Evolutionary conservation across 2,797 vertebrate species (phyloP), one percentile per base, ranked within the genome.

Genomic region (Xiphophorus birchmanni): DNA sequence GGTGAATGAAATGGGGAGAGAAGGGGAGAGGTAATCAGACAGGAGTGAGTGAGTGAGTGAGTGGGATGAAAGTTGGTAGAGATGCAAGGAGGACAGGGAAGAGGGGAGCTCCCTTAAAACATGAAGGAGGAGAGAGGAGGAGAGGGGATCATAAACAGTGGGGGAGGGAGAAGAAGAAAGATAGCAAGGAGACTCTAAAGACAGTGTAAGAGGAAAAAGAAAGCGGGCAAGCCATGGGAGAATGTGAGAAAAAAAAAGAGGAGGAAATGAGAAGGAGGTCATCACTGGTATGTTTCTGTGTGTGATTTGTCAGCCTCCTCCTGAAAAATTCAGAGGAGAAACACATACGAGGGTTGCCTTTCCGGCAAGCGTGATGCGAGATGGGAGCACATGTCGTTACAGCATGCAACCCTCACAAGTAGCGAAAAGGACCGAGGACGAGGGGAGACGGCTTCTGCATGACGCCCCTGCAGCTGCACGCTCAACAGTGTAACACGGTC

Each of bases 261-360:
- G 88, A 82, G 79, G 87, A 82, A 67, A 91, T 74, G 80, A 92
- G 93, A 94, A 94, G 86, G 94, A 93, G 92, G 93, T 94, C 94
- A 94, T 91, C 90, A 80, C 86, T 56, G 83, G 87, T 89, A 86
- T 88, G 90, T 87, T 92, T 88, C 86, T 86, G 84, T 84, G 80
- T 89, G 85, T 84, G 80, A 90, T 89, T 91, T 91, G 87, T 92
- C 90, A 91, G 85, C 87, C 84, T 87, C 77, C 75, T 88, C 84
- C 89, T 94, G 86, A 92, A 94, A 94, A 92, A 94, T 94, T 94
- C 89, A 93, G 87, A 78, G 85, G 76, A 84, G 92, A 88, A 90
- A 93, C 82, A 79, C 90, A 90, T 78, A 86, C 48, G 72, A 83
- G 69, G 83, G 78, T 77, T 50, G 81, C 58, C 52, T 79, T 85